A percentile compares a stretch with the other conserved stretches of the same genome.
Evolutionary conservation across 2,888 invertebrate genomes (phyloP).

Genomic region (Oscheius sp.): DNA sequence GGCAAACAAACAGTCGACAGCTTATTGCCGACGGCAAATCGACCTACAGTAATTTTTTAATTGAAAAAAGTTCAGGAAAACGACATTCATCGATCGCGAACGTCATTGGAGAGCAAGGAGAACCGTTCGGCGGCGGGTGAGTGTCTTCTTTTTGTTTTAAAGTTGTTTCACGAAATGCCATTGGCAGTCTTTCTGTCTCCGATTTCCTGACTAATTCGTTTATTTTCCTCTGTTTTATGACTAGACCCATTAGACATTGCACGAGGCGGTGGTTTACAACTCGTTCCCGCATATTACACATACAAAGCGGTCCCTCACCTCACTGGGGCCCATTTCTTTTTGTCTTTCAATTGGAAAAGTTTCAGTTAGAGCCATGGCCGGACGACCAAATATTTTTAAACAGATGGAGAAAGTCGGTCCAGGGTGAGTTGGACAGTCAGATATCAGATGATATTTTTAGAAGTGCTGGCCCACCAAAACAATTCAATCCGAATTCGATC

Average conservation of each 20-base stretch:
- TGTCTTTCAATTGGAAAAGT: neutral
- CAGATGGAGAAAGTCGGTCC: constrained; percentile 62
- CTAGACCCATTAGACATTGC: constrained; percentile 18
- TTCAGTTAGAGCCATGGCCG: constrained; percentile 47
- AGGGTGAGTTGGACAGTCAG: constrained; percentile 39
- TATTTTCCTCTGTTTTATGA: neutral
- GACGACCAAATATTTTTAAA: constrained; percentile 60
- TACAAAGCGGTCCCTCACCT: constrained; percentile 12
- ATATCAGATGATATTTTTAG: constrained; percentile 11
- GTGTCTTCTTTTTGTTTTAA: neutral
- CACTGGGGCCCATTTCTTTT: neutral
- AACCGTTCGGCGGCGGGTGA: constrained; percentile 31
- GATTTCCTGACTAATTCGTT: constrained; percentile 26
- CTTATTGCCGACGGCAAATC: neutral
- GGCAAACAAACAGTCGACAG: constrained; percentile 11
- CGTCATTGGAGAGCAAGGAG: constrained; percentile 46
- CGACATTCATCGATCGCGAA: constrained; percentile 50
- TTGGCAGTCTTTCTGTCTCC: constrained; percentile 9
- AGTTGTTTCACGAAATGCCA: neutral
- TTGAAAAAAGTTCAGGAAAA: constrained; percentile 39
- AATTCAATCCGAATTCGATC: constrained; percentile 58
- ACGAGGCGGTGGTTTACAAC: constrained; percentile 21
- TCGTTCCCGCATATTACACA: constrained; percentile 29
- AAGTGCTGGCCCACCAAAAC: constrained; percentile 39
- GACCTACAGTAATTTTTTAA: too few relatives aligned